phyloP scores from a whole-genome alignment of 1,140 invertebrate species.

The Zaprionus taronus region DNA sequence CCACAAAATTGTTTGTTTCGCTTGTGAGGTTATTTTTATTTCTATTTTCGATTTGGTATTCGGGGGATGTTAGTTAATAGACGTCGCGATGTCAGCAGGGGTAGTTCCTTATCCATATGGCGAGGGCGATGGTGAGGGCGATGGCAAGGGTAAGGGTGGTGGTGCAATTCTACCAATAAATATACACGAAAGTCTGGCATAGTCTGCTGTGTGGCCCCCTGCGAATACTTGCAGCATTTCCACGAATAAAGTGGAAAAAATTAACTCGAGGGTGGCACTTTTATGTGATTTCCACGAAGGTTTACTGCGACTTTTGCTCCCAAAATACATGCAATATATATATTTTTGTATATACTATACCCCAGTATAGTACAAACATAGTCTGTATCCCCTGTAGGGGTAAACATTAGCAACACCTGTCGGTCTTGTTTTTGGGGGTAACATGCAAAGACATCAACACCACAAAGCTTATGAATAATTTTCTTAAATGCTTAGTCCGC shows the following conservation, averaged over 20 bases:
- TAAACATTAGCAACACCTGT: constrained; percentile 28
- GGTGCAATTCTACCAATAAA: background rate
- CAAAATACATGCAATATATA: constrained; percentile 10
- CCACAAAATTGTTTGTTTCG: constrained; percentile 29
- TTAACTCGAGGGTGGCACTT: constrained; percentile 40
- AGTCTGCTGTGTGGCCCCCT: constrained; percentile 34
- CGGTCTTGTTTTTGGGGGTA: background rate
- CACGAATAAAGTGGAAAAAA: constrained; percentile 24
- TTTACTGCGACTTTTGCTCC: constrained; percentile 22
- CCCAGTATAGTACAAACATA: background rate
- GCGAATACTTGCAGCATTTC: constrained; percentile 23
- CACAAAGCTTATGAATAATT: background rate
- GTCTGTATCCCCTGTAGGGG: background rate
- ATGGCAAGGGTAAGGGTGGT: constrained; percentile 15
- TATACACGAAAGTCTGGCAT: background rate
- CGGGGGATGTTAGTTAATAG: constrained; percentile 31
- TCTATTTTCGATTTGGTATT: background rate
- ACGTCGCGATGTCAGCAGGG: constrained; percentile 15
- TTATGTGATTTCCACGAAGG: constrained; percentile 38
- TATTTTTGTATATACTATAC: background rate
- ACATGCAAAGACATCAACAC: background rate
- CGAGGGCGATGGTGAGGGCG: constrained; percentile 1
- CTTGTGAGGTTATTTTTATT: constrained; percentile 35
- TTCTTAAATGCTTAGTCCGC: background rate
- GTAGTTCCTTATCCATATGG: constrained; percentile 21